phyloP scores from a whole-genome alignment of 2,888 invertebrate species.

The Acleris sparsana region DNA sequence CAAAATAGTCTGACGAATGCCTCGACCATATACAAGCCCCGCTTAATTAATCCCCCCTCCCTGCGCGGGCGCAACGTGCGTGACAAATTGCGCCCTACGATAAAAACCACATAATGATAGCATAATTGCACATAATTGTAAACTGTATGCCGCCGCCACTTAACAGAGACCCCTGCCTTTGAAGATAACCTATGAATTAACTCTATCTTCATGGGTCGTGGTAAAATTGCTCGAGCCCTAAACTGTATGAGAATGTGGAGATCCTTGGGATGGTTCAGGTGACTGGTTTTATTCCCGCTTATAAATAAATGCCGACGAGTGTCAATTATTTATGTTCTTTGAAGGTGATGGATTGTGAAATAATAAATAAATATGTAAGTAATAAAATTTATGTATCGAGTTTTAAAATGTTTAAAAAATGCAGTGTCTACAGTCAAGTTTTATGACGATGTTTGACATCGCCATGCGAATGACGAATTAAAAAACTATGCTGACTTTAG shows the following conservation, averaged over 20 bases:
- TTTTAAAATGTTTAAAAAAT: too few species aligned
- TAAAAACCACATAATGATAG: conserved; percentile 59
- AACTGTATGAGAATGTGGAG: conserved; percentile 17
- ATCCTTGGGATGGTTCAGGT: conserved; percentile 5
- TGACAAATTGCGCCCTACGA: conserved; percentile 61
- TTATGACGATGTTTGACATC: too few species aligned
- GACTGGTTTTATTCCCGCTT: conserved; percentile 12
- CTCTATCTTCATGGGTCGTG: conserved; percentile 5
- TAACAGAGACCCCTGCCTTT: conserved; percentile 1
- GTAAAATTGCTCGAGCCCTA: background rate
- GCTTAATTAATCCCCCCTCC: conserved; percentile 47
- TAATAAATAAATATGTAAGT: too few species aligned
- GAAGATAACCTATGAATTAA: conserved; percentile 1
- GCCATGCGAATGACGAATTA: too few species aligned
- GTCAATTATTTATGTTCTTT: background rate
- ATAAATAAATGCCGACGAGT: conserved; percentile 14
- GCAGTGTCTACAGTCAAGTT: too few species aligned
- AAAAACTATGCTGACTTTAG: too few species aligned
- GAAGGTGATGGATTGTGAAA: too few species aligned
- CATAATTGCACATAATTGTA: conserved; percentile 66
- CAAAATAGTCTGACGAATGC: conserved; percentile 17
- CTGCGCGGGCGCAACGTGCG: conserved; percentile 51
- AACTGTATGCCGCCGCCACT: conserved; percentile 30
- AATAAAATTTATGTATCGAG: too few species aligned
- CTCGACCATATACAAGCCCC: conserved; percentile 35